These are phyloP conservation scores for Regulus satrapa DNA, from an alignment of 2,113 vertebrate genomes.

Conservation along the genomic window DNA sequence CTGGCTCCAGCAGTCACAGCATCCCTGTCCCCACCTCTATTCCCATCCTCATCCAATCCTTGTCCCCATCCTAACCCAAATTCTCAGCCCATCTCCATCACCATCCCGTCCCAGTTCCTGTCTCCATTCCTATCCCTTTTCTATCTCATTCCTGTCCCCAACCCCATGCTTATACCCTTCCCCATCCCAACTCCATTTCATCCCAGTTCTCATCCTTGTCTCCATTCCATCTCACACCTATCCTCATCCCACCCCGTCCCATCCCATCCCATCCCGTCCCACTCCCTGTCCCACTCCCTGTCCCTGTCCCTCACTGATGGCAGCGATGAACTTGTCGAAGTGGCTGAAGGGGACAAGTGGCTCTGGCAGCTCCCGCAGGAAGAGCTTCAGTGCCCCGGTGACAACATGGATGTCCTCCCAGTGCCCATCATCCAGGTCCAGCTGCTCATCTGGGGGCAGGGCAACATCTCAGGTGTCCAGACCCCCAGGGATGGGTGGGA, in stretches of 20 bases:
- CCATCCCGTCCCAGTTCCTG: not conserved
- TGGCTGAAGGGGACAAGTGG: constrained; percentile 86
- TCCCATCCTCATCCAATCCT: not conserved
- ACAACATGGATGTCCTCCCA: constrained; percentile 95
- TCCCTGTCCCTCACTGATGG: constrained; percentile 82
- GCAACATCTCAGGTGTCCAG: not conserved
- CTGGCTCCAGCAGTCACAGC: not conserved
- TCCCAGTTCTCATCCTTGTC: not conserved
- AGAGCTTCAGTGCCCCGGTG: constrained; percentile 90
- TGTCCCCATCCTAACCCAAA: not conserved
- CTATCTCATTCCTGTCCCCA: too few species aligned
- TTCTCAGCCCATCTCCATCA: not conserved
- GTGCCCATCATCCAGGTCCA: constrained; percentile 87
- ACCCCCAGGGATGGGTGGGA: accelerated
- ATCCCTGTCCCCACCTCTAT: too few species aligned
- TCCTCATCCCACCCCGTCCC: not conserved
- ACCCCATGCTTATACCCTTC: not conserved
- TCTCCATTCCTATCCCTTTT: not conserved
- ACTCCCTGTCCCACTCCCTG: accelerated
- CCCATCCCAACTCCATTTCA: not conserved
- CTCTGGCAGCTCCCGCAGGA: constrained; percentile 89
- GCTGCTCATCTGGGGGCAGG: constrained; percentile 75
- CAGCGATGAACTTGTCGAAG: constrained; percentile 84
- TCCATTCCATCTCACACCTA: too few species aligned
- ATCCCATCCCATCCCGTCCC: not conserved